Base-by-base conservation (phyloP, 2,797 vertebrate species). In the Gambelia wislizenii region DNA sequence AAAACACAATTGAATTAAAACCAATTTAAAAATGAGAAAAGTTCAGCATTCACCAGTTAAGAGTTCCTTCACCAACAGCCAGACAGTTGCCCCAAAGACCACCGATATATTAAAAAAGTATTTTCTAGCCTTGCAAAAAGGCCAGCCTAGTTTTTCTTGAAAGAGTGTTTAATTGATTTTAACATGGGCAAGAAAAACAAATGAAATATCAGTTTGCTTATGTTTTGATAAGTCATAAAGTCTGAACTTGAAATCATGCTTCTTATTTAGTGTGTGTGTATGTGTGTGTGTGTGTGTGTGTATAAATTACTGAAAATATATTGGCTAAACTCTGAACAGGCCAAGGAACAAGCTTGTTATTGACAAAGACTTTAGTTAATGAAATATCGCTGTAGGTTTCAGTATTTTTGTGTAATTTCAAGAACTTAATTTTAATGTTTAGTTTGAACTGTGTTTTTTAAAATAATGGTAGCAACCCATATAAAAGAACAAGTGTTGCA, bases 401-500 rank as follows among this genome's bases (percentile, higher is more conserved):
- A 47, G 49, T 5, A 56, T 39, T 85, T 89, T 89, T 67, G 47
- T 36, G 49, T 33, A 39, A 0, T 84, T 87, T 85, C 47, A 89
- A 87, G 64, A 30, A 82, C 33, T n/a, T 36, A 10, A 70, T 76
- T n/a, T n/a, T 39, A 64, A 69, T 39, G 25, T 69, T 78, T 78
- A 49, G 9, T n/a, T 10, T 47, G 33, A 22, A 36, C n/a, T 69
- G 14, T 36, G 47, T 33, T 86, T 91, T 87, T 69, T 85, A 90
- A 94, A 72, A 18, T 64, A 22, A 56, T 47, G 83, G 18, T 20
- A 6, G 36, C 81, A 83, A 83, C 25, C 14, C 33, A 30, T 89
- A 89, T 42, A 49, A 0, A 91, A 67, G 61, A 42, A 92, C 72
- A 59, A 20, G 18, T 93, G 89, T 93, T 92, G 92, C 91, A 89